phyloP scores from a whole-genome alignment of 2,888 invertebrate genomes.

The Hypomecis punctinalis region DNA sequence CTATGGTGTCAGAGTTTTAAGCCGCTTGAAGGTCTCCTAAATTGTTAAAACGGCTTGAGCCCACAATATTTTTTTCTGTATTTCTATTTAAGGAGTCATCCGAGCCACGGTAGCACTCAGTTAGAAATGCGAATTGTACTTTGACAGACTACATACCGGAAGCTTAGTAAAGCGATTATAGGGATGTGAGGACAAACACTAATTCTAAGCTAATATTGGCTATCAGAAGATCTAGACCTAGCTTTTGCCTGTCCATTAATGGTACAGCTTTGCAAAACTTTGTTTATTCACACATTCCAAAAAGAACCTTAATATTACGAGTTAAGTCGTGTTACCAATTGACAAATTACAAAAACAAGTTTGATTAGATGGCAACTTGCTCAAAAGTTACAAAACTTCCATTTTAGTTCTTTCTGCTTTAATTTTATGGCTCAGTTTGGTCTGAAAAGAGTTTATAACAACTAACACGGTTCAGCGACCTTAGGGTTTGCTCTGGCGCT shows the following conservation, averaged over 20 bases:
- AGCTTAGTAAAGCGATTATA: neutral
- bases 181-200: neutral
- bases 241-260: conserved; percentile 63
- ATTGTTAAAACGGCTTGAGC: too few species aligned
- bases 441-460: conserved; percentile 52
- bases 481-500: conserved; percentile 64
- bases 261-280: conserved; percentile 63
- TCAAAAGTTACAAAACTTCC: conserved; percentile 25
- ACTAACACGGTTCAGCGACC: conserved; percentile 69
- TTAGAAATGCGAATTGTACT: too few species aligned
- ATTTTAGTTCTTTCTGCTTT: conserved; percentile 39
- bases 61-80: too few species aligned
- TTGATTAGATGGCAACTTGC: conserved; percentile 69
- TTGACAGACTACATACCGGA: neutral
- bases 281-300: conserved; percentile 37
- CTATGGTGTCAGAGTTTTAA: too few species aligned
- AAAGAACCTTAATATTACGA: conserved; percentile 39
- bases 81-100: too few species aligned
- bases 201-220: conserved; percentile 49
- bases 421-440: conserved; percentile 46
- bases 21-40: too few species aligned
- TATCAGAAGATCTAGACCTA: conserved; percentile 68
- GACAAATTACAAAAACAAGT: conserved; percentile 58
- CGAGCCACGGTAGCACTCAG: too few species aligned
- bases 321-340: conserved; percentile 44